Evolutionary conservation across 2,797 vertebrate genomes (phyloP).

Genomic region (Rallus crepitans): DNA sequence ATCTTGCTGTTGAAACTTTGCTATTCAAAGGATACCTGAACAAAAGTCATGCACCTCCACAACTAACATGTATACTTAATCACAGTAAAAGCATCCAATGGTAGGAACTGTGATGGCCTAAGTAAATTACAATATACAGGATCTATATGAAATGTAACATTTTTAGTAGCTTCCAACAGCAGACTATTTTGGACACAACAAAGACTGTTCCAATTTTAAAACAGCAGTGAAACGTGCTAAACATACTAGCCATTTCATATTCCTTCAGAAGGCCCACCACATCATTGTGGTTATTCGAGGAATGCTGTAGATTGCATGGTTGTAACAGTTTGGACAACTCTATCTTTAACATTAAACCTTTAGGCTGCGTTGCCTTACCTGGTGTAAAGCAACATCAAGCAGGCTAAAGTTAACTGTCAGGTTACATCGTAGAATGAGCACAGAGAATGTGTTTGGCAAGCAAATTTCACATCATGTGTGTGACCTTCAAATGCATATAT

Average conservation of each 20-base stretch:
- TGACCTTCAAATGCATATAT: slow-evolving; percentile 48
- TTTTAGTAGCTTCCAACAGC: neutral
- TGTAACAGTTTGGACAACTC: neutral
- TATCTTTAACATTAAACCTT: neutral
- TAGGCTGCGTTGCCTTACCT: neutral
- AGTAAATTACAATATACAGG: neutral
- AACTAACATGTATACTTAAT: neutral
- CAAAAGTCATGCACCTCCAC: neutral
- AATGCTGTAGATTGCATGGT: neutral
- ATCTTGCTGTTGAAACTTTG: neutral
- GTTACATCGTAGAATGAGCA: slow-evolving; percentile 8
- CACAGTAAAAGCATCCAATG: neutral
- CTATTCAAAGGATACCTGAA: neutral
- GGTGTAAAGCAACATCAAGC: neutral
- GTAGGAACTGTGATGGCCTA: neutral
- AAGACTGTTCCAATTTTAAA: neutral
- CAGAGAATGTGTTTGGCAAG: neutral
- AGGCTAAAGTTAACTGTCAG: slow-evolving; percentile 24
- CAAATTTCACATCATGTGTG: slow-evolving; percentile 25
- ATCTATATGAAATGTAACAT: neutral
- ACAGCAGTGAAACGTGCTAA: neutral
- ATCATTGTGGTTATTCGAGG: neutral
- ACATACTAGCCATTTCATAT: neutral
- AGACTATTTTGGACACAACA: neutral
- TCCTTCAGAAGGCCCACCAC: neutral